Evolutionary conservation across 2,797 vertebrate genomes (phyloP).

Genomic region (Scolopax bukidnonensis): DNA sequence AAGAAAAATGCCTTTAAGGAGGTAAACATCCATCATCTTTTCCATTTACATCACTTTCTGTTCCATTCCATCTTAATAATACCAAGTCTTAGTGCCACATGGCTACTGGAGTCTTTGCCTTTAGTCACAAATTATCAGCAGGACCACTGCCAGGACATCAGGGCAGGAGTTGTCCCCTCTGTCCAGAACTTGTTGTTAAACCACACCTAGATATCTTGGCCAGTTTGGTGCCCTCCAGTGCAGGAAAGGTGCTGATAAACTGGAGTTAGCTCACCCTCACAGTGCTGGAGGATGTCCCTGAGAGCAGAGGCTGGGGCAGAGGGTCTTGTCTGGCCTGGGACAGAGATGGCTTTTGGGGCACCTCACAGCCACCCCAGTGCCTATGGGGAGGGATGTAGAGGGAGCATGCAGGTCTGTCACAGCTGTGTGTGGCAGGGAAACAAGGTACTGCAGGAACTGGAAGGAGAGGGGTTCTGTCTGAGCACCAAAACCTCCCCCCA

Average conservation of each 20-base stretch:
- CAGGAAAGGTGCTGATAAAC: accelerated
- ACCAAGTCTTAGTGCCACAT: background rate
- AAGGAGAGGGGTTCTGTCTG: background rate
- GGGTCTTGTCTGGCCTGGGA: background rate
- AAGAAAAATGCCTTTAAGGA: background rate
- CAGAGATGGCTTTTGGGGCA: accelerated
- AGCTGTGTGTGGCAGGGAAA: accelerated
- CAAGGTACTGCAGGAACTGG: accelerated
- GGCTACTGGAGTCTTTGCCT: background rate
- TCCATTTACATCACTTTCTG: background rate
- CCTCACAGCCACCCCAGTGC: background rate
- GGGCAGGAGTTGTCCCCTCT: background rate
- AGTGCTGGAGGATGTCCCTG: accelerated
- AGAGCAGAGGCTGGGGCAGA: background rate
- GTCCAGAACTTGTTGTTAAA: background rate
- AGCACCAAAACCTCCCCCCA: background rate
- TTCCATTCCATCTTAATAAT: background rate
- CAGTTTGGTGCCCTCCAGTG: accelerated
- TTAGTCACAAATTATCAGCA: background rate
- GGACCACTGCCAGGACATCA: background rate
- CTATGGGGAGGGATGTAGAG: accelerated
- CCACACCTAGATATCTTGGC: accelerated
- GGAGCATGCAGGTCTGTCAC: background rate
- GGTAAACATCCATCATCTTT: background rate
- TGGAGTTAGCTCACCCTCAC: accelerated